Evolutionary conservation across 1,140 invertebrate species (phyloP).

Genomic region (Argopecten irradians): DNA sequence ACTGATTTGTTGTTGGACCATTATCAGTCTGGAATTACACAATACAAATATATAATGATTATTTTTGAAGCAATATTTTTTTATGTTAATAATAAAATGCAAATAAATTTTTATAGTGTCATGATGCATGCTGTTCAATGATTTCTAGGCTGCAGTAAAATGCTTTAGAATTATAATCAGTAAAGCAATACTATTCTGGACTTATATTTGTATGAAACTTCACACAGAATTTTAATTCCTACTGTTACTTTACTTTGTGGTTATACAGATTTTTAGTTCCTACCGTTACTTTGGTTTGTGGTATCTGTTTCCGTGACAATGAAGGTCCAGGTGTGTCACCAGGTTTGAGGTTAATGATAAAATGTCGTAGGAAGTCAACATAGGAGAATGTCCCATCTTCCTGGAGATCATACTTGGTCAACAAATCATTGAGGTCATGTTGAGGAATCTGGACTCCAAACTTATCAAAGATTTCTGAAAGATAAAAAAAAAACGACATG

Average conservation of each 20-base stretch:
- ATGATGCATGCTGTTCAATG: too few species aligned
- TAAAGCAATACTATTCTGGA: too few species aligned
- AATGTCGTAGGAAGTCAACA: slow-evolving; percentile 72
- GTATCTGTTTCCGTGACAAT: slow-evolving; percentile 57
- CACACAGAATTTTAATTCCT: too few species aligned
- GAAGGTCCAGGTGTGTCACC: slow-evolving; percentile 52
- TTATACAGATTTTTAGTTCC: too few species aligned
- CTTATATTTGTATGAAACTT: too few species aligned
- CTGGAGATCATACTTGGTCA: slow-evolving; percentile 73
- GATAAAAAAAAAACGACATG: slow-evolving; percentile 34
- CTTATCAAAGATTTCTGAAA: slow-evolving; percentile 64
- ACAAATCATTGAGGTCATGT: slow-evolving; percentile 67
- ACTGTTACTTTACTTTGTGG: slow-evolving; percentile 56
- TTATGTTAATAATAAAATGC: too few species aligned
- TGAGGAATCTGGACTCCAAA: slow-evolving; percentile 63
- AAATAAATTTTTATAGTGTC: too few species aligned
- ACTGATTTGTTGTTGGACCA: slow-evolving; percentile 51
- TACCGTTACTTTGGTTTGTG: slow-evolving; percentile 56
- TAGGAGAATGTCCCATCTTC: slow-evolving; percentile 73
- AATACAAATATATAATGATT: slow-evolving; percentile 5
- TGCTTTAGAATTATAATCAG: too few species aligned
- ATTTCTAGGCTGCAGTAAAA: too few species aligned
- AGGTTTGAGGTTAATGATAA: slow-evolving; percentile 67
- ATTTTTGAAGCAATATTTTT: too few species aligned
- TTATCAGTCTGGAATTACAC: slow-evolving; percentile 56